A percentile compares a stretch with the other conserved stretches of the same genome.
Evolutionary conservation across 2,113 vertebrate species (phyloP).

Genomic region (Oreotragus oreotragus): DNA sequence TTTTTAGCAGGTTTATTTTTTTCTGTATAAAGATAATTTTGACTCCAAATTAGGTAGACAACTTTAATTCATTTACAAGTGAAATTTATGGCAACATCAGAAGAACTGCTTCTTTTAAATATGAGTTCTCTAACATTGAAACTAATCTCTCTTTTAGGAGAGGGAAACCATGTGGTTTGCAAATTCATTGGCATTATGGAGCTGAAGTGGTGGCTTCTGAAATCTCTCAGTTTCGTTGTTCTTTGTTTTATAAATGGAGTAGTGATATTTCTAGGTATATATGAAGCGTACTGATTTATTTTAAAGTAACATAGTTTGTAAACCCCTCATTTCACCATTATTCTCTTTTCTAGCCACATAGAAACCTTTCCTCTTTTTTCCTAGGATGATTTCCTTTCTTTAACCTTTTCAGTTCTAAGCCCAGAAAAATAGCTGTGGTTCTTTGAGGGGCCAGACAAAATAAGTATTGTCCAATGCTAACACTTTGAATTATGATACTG

Average conservation of each 20-base stretch:
- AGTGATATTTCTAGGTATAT: neutral
- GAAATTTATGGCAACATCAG: neutral
- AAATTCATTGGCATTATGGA: neutral
- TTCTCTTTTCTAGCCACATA: neutral
- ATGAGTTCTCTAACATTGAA: neutral
- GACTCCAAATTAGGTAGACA: neutral
- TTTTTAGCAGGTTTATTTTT: neutral
- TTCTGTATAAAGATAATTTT: neutral
- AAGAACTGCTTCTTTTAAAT: neutral
- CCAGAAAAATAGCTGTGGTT: constrained; percentile 9
- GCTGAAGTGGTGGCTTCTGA: neutral
- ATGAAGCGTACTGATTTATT: neutral
- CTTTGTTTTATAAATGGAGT: neutral
- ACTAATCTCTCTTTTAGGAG: neutral
- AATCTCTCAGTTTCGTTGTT: neutral
- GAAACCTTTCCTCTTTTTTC: neutral
- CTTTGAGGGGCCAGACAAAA: constrained; percentile 34
- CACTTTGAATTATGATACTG: constrained; percentile 37
- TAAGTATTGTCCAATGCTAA: constrained; percentile 17
- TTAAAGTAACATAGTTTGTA: neutral
- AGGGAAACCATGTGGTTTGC: neutral
- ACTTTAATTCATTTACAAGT: neutral
- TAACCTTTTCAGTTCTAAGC: constrained; percentile 21
- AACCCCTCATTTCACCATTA: neutral
- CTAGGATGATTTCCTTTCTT: constrained; percentile 4